phyloP scores from a whole-genome alignment of 2,797 vertebrate species.

The Brachymystax lenok region DNA sequence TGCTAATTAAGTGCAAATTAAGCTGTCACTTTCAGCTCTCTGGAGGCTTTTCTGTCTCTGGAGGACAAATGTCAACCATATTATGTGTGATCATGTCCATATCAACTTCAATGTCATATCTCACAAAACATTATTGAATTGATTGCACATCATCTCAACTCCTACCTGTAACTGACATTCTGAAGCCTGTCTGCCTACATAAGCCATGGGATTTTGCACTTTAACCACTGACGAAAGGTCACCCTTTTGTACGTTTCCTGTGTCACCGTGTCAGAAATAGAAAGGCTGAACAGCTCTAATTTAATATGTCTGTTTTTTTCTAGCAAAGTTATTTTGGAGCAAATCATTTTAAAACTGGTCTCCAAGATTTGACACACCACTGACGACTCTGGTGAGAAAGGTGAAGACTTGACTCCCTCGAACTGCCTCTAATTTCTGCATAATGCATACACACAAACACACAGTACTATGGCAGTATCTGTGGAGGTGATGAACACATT shows the following conservation, averaged over 20 bases:
- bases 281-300: slow-evolving; percentile 61
- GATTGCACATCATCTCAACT: slow-evolving; percentile 2
- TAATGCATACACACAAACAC: neutral
- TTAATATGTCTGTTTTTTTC: slow-evolving; percentile 52
- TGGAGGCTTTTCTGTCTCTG: too few relatives aligned
- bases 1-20: too few relatives aligned
- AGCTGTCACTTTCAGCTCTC: too few relatives aligned
- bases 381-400: slow-evolving; percentile 32
- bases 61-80: too few relatives aligned
- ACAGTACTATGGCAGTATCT: too few relatives aligned
- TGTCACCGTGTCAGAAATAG: slow-evolving; percentile 58
- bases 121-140: slow-evolving; percentile 53
- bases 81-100: too few relatives aligned
- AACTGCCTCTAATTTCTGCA: neutral
- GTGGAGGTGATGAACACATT: neutral
- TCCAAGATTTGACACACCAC: slow-evolving; percentile 49
- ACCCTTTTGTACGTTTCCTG: slow-evolving; percentile 64
- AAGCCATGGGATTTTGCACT: slow-evolving; percentile 66
- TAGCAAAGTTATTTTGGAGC: slow-evolving; percentile 33
- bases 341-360: slow-evolving; percentile 50
- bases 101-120: slow-evolving; percentile 45
- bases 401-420: slow-evolving; percentile 10
- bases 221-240: slow-evolving; percentile 67
- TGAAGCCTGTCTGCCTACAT: slow-evolving; percentile 48
- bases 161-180: slow-evolving; percentile 60